Evolutionary conservation across 2,888 invertebrate genomes (phyloP), one percentile per base, ranked within the genome.

Genomic region (Patella pellucida): DNA sequence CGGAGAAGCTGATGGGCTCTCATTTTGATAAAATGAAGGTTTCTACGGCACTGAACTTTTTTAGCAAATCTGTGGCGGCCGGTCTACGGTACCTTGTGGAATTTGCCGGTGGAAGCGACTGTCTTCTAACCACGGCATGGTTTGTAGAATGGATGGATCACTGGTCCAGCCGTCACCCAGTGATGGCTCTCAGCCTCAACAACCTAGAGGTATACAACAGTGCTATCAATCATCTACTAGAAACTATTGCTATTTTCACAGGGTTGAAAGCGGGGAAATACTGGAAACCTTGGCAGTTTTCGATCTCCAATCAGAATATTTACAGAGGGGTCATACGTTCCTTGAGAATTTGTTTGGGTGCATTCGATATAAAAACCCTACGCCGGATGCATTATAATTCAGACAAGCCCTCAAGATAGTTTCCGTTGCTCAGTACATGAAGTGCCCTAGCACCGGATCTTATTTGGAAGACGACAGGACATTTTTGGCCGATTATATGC

Each of bases 21-120:
- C 62, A 62, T 62, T 54, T 54, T n/a, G 16, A 54, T 15, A 54
- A 54, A 54, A 54, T 54, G 54, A 54, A 54, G 5, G 54, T 54
- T 54, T 54, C 54, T 79, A 79, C 73, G 74, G 14, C 72, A 50
- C 5, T 52, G 69, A 69, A 50, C 50, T 11, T n/a, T 19, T 69
- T 27, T 16, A 54, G 54, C 15, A 27, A 50, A 1, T 19, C 69
- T 7, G 41, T 27, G 16, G 12, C 27, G 19, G 14, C 69, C 15
- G 41, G 69, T 27, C 54, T 54, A 15, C 54, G 54, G 9, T 54
- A 54, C n/a, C n/a, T 54, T 16, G 54, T 54, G 4, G 54, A 54
- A 16, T n/a, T 16, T 54, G 54, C 3, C 15, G 5, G 54, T 16
- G 15, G n/a, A 16, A n/a, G 1, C 54, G 7, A n/a, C 15, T n/a